Percentiles rank a stretch among this genome's conserved stretches.
Evolutionary conservation across 2,113 vertebrate genomes (phyloP).

Genomic region (Tachuris rubrigastra): DNA sequence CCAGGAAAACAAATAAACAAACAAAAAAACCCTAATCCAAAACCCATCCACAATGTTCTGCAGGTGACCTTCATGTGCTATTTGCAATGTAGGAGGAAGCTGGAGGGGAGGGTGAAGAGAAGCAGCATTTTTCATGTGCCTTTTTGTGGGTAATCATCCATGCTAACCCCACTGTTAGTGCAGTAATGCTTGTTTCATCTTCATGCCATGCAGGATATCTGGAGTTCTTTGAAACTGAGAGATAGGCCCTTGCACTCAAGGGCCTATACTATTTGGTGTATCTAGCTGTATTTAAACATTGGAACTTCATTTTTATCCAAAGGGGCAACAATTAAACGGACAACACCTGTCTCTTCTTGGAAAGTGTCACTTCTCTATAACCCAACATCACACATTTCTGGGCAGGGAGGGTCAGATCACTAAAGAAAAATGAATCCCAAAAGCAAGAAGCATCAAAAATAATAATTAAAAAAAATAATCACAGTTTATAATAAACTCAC

Average conservation of each 20-base stretch:
- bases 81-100: not conserved
- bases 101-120: not conserved
- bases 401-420: not conserved
- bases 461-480: not conserved
- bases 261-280: not conserved
- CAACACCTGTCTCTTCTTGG: not conserved
- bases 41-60: not conserved
- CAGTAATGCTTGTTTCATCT: not conserved
- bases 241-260: not conserved
- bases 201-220: not conserved
- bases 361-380: not conserved
- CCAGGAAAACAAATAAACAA: not conserved
- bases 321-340: not conserved
- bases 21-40: not conserved
- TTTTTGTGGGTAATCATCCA: not conserved
- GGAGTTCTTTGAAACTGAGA: not conserved
- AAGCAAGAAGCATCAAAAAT: not conserved
- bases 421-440: not conserved
- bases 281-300: not conserved
- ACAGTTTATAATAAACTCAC: not conserved
- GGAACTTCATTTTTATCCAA: not conserved
- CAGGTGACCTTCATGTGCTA: not conserved
- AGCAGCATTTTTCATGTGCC: not conserved
- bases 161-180: not conserved
- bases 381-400: not conserved